Evolutionary conservation across 2,888 invertebrate species (phyloP).

Genomic region (Chloromyia formosa): DNA sequence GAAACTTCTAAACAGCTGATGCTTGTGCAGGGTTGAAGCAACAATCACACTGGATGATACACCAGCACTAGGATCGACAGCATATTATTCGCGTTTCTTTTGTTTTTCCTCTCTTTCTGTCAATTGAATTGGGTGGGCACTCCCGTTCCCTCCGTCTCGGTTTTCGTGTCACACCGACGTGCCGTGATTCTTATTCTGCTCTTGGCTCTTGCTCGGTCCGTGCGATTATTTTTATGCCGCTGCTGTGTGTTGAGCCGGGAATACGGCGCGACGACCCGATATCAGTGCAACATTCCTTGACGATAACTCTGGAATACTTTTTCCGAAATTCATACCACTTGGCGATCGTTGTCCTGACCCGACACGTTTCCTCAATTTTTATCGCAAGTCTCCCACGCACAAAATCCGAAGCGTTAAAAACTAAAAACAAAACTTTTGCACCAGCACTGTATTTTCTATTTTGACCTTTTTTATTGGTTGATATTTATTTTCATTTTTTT

Average conservation of each 20-base stretch:
- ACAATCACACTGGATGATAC: slow-evolving; percentile 47
- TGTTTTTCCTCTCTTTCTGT: slow-evolving; percentile 40
- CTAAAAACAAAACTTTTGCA: not conserved
- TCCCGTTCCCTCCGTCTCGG: not conserved
- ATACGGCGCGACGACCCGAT: not conserved
- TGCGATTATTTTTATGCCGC: not conserved
- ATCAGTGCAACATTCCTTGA: slow-evolving; percentile 1
- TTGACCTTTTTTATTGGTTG: too few species aligned
- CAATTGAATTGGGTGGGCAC: slow-evolving; percentile 39
- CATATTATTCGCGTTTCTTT: slow-evolving; percentile 29
- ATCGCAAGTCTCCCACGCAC: not conserved
- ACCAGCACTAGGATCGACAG: slow-evolving; percentile 42
- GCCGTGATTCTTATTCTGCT: too few species aligned
- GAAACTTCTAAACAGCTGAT: slow-evolving; percentile 47
- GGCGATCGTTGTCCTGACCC: not conserved
- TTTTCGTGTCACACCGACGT: not conserved
- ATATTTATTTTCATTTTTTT: too few species aligned
- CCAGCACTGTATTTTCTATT: too few species aligned
- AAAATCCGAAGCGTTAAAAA: not conserved
- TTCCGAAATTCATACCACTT: not conserved
- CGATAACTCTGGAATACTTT: not conserved
- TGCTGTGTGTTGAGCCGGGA: too few species aligned
- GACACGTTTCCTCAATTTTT: not conserved
- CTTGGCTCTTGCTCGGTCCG: not conserved
- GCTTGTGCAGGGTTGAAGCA: slow-evolving; percentile 43